Base-by-base conservation (phyloP, 2,888 invertebrate species). In the Tachina lurida region DNA sequence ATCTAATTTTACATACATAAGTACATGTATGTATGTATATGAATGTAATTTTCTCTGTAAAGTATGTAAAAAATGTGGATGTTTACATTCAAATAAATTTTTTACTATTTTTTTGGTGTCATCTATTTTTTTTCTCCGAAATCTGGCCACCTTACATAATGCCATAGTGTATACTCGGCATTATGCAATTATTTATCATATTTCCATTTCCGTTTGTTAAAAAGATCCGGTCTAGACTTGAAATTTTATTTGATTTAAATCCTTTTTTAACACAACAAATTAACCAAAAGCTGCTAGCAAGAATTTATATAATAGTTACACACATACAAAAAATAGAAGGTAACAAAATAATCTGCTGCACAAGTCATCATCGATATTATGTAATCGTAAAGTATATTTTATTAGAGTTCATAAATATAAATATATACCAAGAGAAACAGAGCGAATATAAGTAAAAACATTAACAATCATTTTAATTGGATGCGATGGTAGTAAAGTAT, bases 151-250 rank as follows among this genome's bases (percentile, higher is more conserved):
- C n/a, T n/a, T n/a, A n/a, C n/a, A n/a, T n/a, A n/a, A n/a, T n/a
- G n/a, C n/a, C n/a, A n/a, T n/a, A n/a, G 71, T 77, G 15, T 47
- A 8, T 47, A 47, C 15, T 47, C 5, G 47, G 12, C 12, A 47
- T 8, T 47, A 47, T 47, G 4, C 47, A 43, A 71, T 75, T 58
- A 75, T 54, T 45, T 31, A 31, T 56, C 39, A 78, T 78, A 63
- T 73, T 82, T 70, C 47, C 82, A 75, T 85, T 85, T 82, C 85
- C 85, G 78, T 70, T 82, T 65, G 31, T 60, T 68, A 39, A 62
- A 56, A 60, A 65, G 70, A 75, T 86, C 85, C 85, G 85, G 85
- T 86, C 85, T 86, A 86, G 85, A 86, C 85, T 79, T 62, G 47
- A 63, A 82, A 75, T 54, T 45, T 75, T 49, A 79, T 85, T 85